Base-by-base conservation (phyloP, 2,113 vertebrate species). In the Pluvialis apricaria region DNA sequence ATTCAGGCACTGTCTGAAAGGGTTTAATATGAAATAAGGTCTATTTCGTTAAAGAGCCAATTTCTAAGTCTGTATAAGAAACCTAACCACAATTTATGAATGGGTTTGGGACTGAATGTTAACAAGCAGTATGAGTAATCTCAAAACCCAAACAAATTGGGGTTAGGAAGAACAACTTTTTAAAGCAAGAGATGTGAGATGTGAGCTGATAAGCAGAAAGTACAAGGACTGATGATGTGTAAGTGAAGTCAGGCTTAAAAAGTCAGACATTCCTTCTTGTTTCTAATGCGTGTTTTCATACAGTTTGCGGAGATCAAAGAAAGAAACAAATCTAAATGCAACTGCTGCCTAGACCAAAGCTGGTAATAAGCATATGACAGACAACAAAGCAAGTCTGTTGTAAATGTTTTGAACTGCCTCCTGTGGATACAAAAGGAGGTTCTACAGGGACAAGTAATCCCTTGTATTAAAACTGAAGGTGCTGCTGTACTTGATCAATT, bases 401-500 rank as follows among this genome's bases (percentile, higher is more conserved):
- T 68, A 62, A 71, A 75, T 55, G 73, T 82, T 94, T 86, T 75
- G 76, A 96, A 84, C 47, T 58, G 65, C 64, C 77, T 92, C 81
- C 72, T 70, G 77, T 55, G 61, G 77, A 75, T 78, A 86, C 38
- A 38, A 66, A 94, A 92, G 70, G 89, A 64, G 73, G 69, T 65
- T 84, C 84, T 60, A 71, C 57, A 82, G 91, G 49, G 72, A 95
- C 51, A 57, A 66, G 77, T 55, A 95, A 94, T 62, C 58, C 51
- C 60, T 71, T 18, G 49, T 36, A 91, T 92, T 94, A 91, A 96
- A 92, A 86, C 38, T 11, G 72, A 91, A 94, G 42, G 82, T 52
- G 42, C 57, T 92, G 64, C 64, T 64, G 76, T 75, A n/a, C 61
- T 47, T 42, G 60, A 91, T 89, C 77, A 62, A 85, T 96, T 82